These are phyloP conservation scores for Lethrus apterus DNA, from an alignment of 1,140 invertebrate species.

Conservation along the genomic window DNA sequence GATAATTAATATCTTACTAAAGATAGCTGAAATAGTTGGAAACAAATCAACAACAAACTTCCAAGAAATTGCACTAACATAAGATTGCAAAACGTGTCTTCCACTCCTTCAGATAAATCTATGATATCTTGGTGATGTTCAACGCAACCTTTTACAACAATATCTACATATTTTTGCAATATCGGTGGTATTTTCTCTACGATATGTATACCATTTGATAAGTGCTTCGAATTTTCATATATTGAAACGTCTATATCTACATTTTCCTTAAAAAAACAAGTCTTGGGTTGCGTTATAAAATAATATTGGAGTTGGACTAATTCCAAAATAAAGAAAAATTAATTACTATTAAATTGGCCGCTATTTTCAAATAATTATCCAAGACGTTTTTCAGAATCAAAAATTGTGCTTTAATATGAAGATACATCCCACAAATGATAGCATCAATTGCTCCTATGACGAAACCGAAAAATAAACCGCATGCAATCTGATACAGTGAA, in stretches of 20 bases:
- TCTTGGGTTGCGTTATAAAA: no score
- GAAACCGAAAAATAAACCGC: conserved; percentile 11
- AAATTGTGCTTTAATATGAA: conserved; percentile 19
- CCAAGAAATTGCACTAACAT: conserved; percentile 20
- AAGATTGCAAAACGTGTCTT: conserved; percentile 16
- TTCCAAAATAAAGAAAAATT: neutral
- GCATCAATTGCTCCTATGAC: conserved; percentile 18
- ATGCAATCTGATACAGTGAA: conserved; percentile 8
- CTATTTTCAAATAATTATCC: neutral
- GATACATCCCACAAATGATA: conserved; percentile 16
- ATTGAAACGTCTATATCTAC: no score
- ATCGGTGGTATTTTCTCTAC: conserved; percentile 2
- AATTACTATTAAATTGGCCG: neutral
- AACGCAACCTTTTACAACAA: conserved; percentile 5
- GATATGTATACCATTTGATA: no score
- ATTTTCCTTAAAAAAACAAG: no score
- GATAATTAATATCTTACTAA: conserved; percentile 11
- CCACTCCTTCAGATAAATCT: conserved; percentile 13
- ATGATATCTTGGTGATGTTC: conserved; percentile 20
- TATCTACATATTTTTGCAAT: conserved; percentile 5
- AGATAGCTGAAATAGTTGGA: conserved; percentile 22
- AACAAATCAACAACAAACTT: conserved; percentile 18
- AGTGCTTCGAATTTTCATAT: no score
- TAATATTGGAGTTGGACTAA: neutral
- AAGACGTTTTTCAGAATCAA: conserved; percentile 16